Base-by-base conservation (phyloP, 2,113 vertebrate species). In the Ochotona princeps region DNA sequence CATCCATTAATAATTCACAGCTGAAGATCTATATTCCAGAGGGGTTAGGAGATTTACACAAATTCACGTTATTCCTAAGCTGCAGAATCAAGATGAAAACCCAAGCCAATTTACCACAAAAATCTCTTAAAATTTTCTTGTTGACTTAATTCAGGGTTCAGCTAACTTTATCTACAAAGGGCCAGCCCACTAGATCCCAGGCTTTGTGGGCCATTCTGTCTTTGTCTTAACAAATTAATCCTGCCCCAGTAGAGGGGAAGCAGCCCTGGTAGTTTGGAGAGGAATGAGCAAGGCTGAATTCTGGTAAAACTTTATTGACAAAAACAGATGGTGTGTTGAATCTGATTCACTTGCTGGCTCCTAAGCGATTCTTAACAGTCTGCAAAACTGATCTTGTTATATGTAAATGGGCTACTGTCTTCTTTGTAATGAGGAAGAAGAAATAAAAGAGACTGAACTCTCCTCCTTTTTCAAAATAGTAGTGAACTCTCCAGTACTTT, bases 41-140 rank as follows among this genome's bases (percentile, higher is more conserved):
- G 20, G 70, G 32, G 32, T 76, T 54, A 28, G 54, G 73, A 81
- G 83, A 38, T 28, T 75, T 38, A 85, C 7, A 73, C 54, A 47
- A 51, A 73, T 49, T 32, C 84, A 26, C 30, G n/a, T 13, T 11
- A 61, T 47, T 14, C 28, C 26, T 44, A 78, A 54, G 14, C 44
- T 44, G 7, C 70, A 47, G 89, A 67, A 79, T 54, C 75, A 26
- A 57, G 30, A 65, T 72, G 65, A 89, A 92, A 89, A 89, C 25
- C 28, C 23, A 82, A 54, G 85, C 49, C n/a, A 78, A 47, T 54
- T 72, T 26, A 25, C 74, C 13, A 15, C 17, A 96, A 51, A 89
- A 75, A n/a, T 65, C 51, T 32, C 74, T n/a, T 7, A 65, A 57
- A 61, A 54, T 84, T 65, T 69, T 81, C 60, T 26, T 63, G 9